Conservation (phyloP, 2,113 vertebrate genomes). For the Mirza zaza region DNA sequence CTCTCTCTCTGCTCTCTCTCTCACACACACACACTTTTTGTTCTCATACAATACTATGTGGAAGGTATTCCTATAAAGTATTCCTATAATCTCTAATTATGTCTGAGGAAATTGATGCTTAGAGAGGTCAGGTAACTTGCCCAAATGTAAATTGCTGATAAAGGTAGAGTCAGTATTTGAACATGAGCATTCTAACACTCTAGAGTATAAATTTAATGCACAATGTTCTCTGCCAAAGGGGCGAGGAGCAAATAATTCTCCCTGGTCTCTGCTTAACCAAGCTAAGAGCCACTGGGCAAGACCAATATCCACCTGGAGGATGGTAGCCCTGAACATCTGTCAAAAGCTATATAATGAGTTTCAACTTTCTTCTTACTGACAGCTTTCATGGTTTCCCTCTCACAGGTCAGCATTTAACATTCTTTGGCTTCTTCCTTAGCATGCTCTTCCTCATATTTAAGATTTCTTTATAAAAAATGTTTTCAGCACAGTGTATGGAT, state of each 20-base stretch:
- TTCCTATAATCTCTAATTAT: neutral
- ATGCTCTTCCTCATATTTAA: neutral
- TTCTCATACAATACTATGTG: neutral
- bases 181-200: neutral
- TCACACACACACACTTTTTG: neutral
- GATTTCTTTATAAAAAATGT: neutral
- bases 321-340: neutral
- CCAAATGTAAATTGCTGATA: neutral
- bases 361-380: neutral
- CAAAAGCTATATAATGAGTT: neutral
- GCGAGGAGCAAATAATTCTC: neutral
- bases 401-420: neutral
- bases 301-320: accelerated
- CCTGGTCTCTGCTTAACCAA: neutral
- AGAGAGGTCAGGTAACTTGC: neutral
- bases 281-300: neutral
- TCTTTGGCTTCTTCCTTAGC: neutral
- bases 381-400: neutral
- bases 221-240: neutral
- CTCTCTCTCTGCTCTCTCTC: too few relatives aligned
- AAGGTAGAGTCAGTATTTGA: neutral
- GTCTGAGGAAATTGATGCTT: neutral
- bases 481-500: neutral
- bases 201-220: neutral
- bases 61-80: neutral